phyloP scores from a whole-genome alignment of 2,888 invertebrate genomes.

The Tetramorium bicarinatum region DNA sequence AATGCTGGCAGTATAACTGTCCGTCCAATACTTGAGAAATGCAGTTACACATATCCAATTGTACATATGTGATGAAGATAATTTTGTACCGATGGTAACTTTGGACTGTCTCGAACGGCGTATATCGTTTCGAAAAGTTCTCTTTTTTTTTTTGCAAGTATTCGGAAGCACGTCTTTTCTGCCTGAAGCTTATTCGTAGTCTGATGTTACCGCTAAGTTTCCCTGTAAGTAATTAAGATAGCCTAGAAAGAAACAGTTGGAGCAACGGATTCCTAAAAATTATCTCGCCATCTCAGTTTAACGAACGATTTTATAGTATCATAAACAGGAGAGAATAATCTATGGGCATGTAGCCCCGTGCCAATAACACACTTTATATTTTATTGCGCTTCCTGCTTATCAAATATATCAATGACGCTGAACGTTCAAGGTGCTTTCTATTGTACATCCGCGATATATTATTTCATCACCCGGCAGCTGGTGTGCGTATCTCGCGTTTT shows the following conservation, averaged over 20 bases:
- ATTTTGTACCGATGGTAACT: not conserved
- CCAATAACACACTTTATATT: constrained; percentile 53
- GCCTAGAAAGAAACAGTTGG: not conserved
- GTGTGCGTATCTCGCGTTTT: not conserved
- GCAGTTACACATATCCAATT: constrained; percentile 27
- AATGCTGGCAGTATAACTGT: constrained; percentile 21
- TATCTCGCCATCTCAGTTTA: constrained; percentile 5
- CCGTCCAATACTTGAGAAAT: constrained; percentile 17
- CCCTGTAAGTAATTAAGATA: constrained; percentile 13
- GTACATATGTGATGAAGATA: constrained; percentile 9
- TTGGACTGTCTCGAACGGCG: not conserved
- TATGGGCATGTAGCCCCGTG: not conserved
- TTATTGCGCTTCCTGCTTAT: constrained; percentile 54
- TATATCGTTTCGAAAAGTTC: not conserved
- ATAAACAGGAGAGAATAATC: constrained; percentile 15
- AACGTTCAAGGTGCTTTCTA: constrained; percentile 26
- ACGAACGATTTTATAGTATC: constrained; percentile 36
- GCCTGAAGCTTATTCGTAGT: not conserved
- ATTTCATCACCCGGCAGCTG: not conserved
- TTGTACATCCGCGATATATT: constrained; percentile 1
- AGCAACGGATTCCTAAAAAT: constrained; percentile 5
- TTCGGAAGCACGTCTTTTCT: not conserved
- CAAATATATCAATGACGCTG: constrained; percentile 40
- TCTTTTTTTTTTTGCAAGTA: not conserved
- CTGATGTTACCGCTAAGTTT: constrained; percentile 1